Evolutionary conservation across 2,888 invertebrate genomes (phyloP), one percentile per base, ranked within the genome.

Genomic region (Euplagia quadripunctaria): DNA sequence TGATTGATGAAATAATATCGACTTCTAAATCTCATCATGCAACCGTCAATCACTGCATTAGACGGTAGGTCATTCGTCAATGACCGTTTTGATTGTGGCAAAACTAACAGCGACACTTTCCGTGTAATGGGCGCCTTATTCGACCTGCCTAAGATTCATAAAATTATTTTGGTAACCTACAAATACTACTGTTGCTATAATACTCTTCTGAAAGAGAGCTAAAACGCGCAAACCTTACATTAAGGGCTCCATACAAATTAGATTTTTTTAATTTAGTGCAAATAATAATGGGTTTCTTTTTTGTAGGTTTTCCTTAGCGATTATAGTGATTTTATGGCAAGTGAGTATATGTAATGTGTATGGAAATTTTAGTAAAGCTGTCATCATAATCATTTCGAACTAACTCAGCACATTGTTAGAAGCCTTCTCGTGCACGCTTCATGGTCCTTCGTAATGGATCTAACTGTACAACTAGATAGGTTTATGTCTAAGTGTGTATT

Each of bases 341-440:
- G 12, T 70, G 41, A 58, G 75, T 58, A 46, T 65, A 51, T 67
- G 64, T 67, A 74, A 67, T 69, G 68, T 68, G 64, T 73, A 68
- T 76, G 71, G 66, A 74, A 73, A 76, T 67, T 74, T 73, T 67
- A 73, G 68, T 49, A 71, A 82, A 76, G 69, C 75, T 82, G 82
- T 78, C 82, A 84, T 83, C 79, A 84, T 82, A 76, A 80, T 82
- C 75, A 82, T 76, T 78, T 84, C 80, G 74, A 79, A 79, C 82
- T 77, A 79, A 84, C 84, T 82, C 73, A 74, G 72, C 75, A 77
- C 65, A 77, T 72, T 81, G 75, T 77, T 83, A 81, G 74, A 78
- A 74, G 76, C 73, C 79, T 46, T 61, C 77, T 74, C 73, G 74
- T 77, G 75, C 77, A 84, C 82, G 84, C 82, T 80, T 76, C 80